Percentiles rank a stretch among this genome's conserved stretches.
phyloP scores from a whole-genome alignment of 2,797 vertebrate genomes.

The Mallotus villosus region DNA sequence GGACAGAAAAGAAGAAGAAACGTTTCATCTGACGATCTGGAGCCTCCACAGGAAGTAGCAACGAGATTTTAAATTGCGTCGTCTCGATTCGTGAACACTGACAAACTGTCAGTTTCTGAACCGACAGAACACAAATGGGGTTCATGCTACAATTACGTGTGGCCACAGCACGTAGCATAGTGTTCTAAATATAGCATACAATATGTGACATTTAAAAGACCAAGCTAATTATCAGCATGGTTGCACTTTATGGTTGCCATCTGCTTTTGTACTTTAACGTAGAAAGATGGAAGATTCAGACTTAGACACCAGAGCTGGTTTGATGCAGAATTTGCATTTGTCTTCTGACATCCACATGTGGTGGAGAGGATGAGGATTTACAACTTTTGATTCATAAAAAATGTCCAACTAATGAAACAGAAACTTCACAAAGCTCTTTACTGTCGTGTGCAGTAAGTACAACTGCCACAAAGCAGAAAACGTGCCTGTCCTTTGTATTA shows the following conservation, averaged over 20 bases:
- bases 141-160: conserved; percentile 23
- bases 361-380: neutral
- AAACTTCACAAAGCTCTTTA: neutral
- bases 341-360: no score
- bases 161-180: conserved; percentile 34
- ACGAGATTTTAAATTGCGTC: neutral
- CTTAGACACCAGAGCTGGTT: no score
- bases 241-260: conserved; percentile 47
- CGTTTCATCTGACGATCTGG: neutral
- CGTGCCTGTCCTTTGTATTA: neutral
- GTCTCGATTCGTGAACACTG: neutral
- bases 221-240: conserved; percentile 60
- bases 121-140: no score
- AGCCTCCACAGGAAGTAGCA: neutral
- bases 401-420: neutral
- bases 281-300: neutral
- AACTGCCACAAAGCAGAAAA: neutral
- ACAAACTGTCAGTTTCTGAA: neutral
- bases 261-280: neutral
- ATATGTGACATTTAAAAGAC: conserved; percentile 61
- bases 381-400: neutral
- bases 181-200: conserved; percentile 58
- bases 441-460: neutral
- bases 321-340: no score
- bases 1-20: neutral